These are phyloP conservation scores for Leptinotarsa lineolata DNA, from an alignment of 1,140 invertebrate species.

Conservation along the genomic window DNA sequence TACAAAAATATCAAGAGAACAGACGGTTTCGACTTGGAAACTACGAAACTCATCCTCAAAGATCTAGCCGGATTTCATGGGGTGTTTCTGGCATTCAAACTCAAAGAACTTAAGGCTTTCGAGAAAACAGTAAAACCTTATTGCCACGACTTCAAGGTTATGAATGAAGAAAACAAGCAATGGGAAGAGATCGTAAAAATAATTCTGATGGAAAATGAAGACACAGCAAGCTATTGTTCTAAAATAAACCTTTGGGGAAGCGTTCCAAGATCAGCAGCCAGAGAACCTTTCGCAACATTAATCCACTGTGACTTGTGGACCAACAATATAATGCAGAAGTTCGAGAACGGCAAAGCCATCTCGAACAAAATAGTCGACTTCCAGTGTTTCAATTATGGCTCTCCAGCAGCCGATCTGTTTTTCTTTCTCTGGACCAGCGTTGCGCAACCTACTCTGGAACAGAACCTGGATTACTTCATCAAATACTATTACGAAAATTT, in stretches of 20 bases:
- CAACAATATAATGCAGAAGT: constrained; percentile 26
- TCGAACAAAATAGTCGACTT: constrained; percentile 59
- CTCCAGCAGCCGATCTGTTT: constrained; percentile 60
- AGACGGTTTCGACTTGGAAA: constrained; percentile 57
- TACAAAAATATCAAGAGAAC: constrained; percentile 56
- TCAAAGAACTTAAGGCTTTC: constrained; percentile 57
- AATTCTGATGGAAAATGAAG: background rate
- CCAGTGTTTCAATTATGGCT: constrained; percentile 60
- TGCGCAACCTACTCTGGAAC: constrained; percentile 47
- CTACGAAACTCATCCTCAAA: constrained; percentile 53
- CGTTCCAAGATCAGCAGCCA: background rate
- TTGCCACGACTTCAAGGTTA: constrained; percentile 34
- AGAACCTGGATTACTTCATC: constrained; percentile 57
- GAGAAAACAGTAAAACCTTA: constrained; percentile 50
- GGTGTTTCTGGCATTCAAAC: constrained; percentile 56
- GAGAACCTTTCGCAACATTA: constrained; percentile 57
- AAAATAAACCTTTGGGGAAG: background rate
- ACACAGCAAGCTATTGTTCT: background rate
- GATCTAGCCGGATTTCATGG: constrained; percentile 61
- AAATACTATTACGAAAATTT: constrained; percentile 60
- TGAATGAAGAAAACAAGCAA: background rate
- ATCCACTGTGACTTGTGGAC: constrained; percentile 64
- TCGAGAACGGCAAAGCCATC: background rate
- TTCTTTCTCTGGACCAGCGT: constrained; percentile 63
- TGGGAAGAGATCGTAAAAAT: background rate